phyloP scores from a whole-genome alignment of 2,888 invertebrate genomes.

The Apamea crenata region DNA sequence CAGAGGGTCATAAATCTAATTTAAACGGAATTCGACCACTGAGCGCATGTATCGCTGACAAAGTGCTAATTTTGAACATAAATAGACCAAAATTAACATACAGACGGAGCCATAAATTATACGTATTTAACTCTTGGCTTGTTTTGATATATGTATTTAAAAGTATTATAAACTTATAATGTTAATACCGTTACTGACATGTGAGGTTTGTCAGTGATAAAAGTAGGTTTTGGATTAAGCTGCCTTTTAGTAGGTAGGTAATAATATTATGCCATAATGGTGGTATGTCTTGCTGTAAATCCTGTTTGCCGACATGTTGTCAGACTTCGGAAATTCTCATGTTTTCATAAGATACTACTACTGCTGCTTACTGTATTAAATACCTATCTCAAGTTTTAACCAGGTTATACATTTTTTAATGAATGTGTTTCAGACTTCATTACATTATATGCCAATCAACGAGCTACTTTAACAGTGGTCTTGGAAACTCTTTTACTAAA shows the following conservation, averaged over 20 bases:
- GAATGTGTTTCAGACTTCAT: neutral
- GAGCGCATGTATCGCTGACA: conserved; percentile 49
- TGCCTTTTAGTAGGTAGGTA: neutral
- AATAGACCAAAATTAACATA: conserved; percentile 70
- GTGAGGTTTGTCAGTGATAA: too few species aligned
- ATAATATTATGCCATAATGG: neutral
- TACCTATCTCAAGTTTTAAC: too few species aligned
- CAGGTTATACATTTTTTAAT: neutral
- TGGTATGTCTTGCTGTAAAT: neutral
- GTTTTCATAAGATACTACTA: neutral
- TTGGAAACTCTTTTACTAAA: neutral
- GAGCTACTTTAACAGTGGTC: neutral
- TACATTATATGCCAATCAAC: neutral
- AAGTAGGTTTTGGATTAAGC: rapidly evolving
- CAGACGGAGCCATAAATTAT: conserved; percentile 44
- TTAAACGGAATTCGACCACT: conserved; percentile 61
- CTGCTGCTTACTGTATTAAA: neutral
- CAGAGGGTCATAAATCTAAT: conserved; percentile 60
- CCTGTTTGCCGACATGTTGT: neutral
- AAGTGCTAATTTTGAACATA: conserved; percentile 67
- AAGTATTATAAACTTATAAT: conserved; percentile 5
- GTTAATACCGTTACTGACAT: neutral
- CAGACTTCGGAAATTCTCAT: neutral
- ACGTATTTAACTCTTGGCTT: conserved; percentile 21
- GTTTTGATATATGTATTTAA: conserved; percentile 15